Base-by-base conservation (phyloP, 2,888 invertebrate genomes). In the Latheticus oryzae region DNA sequence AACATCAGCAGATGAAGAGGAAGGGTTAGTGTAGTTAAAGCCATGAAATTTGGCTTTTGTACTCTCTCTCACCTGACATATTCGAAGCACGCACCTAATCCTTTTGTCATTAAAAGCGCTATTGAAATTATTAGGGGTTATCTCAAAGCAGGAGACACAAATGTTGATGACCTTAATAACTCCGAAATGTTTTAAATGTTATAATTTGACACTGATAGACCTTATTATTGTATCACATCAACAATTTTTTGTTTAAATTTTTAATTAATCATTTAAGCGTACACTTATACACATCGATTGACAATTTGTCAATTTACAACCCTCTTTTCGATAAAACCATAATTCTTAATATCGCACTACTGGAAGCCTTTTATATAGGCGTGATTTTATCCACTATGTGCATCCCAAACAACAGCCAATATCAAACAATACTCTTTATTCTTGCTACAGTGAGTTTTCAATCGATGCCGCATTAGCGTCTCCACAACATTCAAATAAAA, bases 361-460 rank as follows among this genome's bases (percentile, higher is more conserved):
- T 51, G 60, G 63, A 58, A 43, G 33, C 48, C 59, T 58, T 62
- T 64, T 58, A 64, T 65, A 62, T 53, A 68, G 69, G 67, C 68
- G 69, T 70, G 72, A 73, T 71, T 73, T 70, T 63, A 69, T 71
- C 64, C 72, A 68, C 65, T 68, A 67, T 67, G 69, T 71, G 69
- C 66, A 68, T 67, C 63, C 66, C 68, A 66, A 70, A 72, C 67
- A 72, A 71, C 63, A 64, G 71, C 62, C 61, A 54, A 59, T 61
- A 62, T 56, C 57, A 63, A 61, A 70, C 68, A 70, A 70, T 69
- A 26, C 59, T 40, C 53, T 40, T 59, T 56, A 37, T 37, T 21
- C 52, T 33, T 28, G 51, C 38, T 21, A 33, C 42, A 21, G 8
- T 35, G 40, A 30, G 28, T 21, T 15, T 35, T 38, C 33, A 47